These are phyloP conservation scores for Hippocampus zosterae DNA, from an alignment of 2,113 vertebrate species.

Conservation along the genomic window DNA sequence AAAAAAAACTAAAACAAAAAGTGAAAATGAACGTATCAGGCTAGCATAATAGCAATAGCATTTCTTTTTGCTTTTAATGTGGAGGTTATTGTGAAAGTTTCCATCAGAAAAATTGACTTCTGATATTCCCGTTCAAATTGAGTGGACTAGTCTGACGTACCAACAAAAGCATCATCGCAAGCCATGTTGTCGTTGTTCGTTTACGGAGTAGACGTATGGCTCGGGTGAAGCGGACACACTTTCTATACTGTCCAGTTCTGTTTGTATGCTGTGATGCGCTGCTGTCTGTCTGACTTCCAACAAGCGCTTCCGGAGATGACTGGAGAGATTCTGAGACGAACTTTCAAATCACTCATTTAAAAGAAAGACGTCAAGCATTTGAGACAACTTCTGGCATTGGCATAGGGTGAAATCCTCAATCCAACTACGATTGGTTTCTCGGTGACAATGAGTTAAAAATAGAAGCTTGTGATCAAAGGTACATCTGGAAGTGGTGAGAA, in stretches of 20 bases:
- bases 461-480: conserved; percentile 66
- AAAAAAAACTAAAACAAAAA: too few relatives aligned
- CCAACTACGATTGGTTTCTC: conserved; percentile 40
- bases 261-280: conserved; percentile 14
- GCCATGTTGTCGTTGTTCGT: too few relatives aligned
- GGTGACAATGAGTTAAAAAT: conserved; percentile 67
- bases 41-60: too few relatives aligned
- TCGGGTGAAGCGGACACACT: too few relatives aligned
- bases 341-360: conserved; percentile 31
- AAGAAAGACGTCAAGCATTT: conserved; percentile 36
- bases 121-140: background rate
- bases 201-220: too few relatives aligned
- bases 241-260: background rate
- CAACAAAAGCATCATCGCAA: too few relatives aligned
- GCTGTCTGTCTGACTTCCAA: conserved; percentile 42
- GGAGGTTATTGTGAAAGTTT: too few relatives aligned
- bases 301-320: conserved; percentile 2
- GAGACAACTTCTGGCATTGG: conserved; percentile 20
- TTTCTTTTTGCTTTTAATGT: too few relatives aligned
- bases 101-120: background rate
- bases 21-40: too few relatives aligned
- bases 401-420: conserved; percentile 30
- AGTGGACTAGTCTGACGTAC: too few relatives aligned
- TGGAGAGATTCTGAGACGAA: background rate
- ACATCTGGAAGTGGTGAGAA: conserved; percentile 55